Evolutionary conservation across 2,888 invertebrate genomes (phyloP).

Genomic region (Drosophila suboccidentalis): DNA sequence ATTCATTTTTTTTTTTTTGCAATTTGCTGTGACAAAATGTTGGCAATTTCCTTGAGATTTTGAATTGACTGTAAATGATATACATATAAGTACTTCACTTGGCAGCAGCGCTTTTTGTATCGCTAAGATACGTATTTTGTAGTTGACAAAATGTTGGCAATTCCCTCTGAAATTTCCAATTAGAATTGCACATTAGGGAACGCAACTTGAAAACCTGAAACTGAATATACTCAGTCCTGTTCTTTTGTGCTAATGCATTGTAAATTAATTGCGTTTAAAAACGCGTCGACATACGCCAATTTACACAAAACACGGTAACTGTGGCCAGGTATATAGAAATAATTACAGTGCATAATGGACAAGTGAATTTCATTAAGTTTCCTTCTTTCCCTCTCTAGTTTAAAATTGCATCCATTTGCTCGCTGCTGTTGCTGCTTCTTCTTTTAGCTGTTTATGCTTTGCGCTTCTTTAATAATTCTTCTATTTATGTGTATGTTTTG

Average conservation of each 20-base stretch:
- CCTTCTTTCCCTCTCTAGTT: neutral
- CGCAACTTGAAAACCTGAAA: neutral
- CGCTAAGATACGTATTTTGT: neutral
- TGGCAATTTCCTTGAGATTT: slow-evolving; percentile 13
- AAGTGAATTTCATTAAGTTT: slow-evolving; percentile 72
- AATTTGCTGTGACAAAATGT: slow-evolving; percentile 24
- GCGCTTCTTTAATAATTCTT: slow-evolving; percentile 51
- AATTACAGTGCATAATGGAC: slow-evolving; percentile 71
- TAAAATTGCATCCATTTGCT: slow-evolving; percentile 24
- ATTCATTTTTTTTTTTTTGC: slow-evolving; percentile 6
- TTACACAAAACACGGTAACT: slow-evolving; percentile 56
- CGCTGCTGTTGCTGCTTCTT: slow-evolving; percentile 24
- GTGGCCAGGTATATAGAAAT: slow-evolving; percentile 40
- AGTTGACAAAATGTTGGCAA: slow-evolving; percentile 22
- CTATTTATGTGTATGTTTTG: slow-evolving; percentile 33
- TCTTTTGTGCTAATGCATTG: slow-evolving; percentile 40
- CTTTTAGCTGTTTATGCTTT: slow-evolving; percentile 56
- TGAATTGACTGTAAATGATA: slow-evolving; percentile 1
- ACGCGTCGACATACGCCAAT: slow-evolving; percentile 60
- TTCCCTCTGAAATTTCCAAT: slow-evolving; percentile 11
- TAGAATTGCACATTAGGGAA: slow-evolving; percentile 26
- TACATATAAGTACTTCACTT: neutral
- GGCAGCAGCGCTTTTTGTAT: no score
- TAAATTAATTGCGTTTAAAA: slow-evolving; percentile 64
- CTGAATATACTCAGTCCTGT: neutral